phyloP scores from a whole-genome alignment of 1,140 invertebrate genomes.

The Lysiphlebus fabarum region DNA sequence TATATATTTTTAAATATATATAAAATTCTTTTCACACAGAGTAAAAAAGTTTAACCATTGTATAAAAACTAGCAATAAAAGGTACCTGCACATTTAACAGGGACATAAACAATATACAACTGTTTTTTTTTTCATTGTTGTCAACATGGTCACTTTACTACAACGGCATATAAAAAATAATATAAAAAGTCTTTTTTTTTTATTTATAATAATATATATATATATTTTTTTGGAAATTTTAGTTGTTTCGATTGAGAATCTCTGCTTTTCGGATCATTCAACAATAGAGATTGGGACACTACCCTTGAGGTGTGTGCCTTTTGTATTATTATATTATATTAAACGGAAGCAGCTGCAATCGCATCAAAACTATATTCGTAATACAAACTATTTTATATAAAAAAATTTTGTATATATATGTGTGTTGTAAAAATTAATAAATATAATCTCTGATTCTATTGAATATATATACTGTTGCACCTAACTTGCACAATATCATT shows the following conservation, averaged over 20 bases:
- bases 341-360: conserved; percentile 25
- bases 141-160: too few species aligned
- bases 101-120: too few species aligned
- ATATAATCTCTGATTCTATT: conserved; percentile 8
- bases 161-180: too few species aligned
- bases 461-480: conserved; percentile 26
- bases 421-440: conserved; percentile 9
- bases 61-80: too few species aligned
- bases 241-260: conserved; percentile 18
- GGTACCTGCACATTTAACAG: too few species aligned
- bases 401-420: conserved; percentile 15
- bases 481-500: conserved; percentile 17
- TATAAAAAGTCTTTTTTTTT: too few species aligned
- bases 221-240: too few species aligned
- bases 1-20: too few species aligned
- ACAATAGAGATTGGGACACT: conserved; percentile 22
- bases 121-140: too few species aligned
- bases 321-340: conserved; percentile 9
- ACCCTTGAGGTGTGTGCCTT: conserved; percentile 23
- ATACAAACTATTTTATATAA: conserved; percentile 17
- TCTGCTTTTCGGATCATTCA: conserved; percentile 24
- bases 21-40: too few species aligned
- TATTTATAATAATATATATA: too few species aligned
- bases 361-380: conserved; percentile 18
- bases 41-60: too few species aligned